Conservation (phyloP, 2,797 vertebrate genomes). For the Mormyrops attenuatus region DNA sequence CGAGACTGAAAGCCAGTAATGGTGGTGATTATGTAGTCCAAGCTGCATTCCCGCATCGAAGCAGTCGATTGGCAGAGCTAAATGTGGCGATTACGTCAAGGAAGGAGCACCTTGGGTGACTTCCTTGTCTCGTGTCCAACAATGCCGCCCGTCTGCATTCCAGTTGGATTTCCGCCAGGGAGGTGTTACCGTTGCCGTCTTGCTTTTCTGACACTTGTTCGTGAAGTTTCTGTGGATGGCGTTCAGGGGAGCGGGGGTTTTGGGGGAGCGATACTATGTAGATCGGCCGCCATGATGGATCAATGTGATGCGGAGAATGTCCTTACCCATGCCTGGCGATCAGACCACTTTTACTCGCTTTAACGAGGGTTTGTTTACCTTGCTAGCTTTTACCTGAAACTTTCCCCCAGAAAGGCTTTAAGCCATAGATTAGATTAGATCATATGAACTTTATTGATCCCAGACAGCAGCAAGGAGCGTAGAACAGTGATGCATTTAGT, state of each 20-base stretch:
- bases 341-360: neutral
- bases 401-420: neutral
- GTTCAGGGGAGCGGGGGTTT: neutral
- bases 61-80: neutral
- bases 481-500: neutral
- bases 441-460: neutral
- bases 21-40: neutral
- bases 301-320: neutral
- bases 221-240: neutral
- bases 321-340: neutral
- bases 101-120: neutral
- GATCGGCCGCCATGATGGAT: neutral
- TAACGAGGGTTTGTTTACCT: neutral
- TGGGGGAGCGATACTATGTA: neutral
- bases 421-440: neutral
- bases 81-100: conserved; percentile 16
- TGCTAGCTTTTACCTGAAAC: neutral
- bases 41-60: neutral
- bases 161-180: neutral
- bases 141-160: conserved; percentile 24
- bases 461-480: neutral
- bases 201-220: neutral
- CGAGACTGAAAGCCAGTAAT: neutral
- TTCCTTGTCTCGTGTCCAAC: conserved; percentile 16
- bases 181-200: neutral